Base-by-base conservation (phyloP, 2,797 vertebrate genomes). In the Platalea minor region DNA sequence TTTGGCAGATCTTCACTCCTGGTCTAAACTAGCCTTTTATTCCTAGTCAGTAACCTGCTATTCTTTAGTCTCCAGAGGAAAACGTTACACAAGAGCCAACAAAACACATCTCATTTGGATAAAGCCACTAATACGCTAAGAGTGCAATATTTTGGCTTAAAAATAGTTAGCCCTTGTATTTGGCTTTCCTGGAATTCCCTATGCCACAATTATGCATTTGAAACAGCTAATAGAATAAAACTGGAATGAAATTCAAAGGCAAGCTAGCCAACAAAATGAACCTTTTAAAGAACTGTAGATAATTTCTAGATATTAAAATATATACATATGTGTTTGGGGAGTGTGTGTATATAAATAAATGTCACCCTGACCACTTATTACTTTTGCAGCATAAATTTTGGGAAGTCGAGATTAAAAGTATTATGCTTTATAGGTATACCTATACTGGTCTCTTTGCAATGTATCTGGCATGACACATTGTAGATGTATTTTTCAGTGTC, bases 111-210 rank as follows among this genome's bases (percentile, higher is more conserved):
- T 80, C 56, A 82, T 76, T 41, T 79, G 85, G 31, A 45, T 89
- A 85, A 74, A 89, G 85, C 31, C 82, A 85, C 53, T 78, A 89
- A 76, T 63, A 79, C 12, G 87, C 21, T 28, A 68, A 37, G 13
- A 88, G 53, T n/a, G 19, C 35, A 87, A 8, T 53, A 85, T 72
- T 64, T 61, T 73, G 56, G 46, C 59, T 84, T 92, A 13, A 83
- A 92, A 90, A 78, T 46, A 94, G 39, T 33, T 73, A 77, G 46
- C 35, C 29, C 21, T 91, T 78, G 6, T 64, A 89, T 89, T 78
- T 83, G 68, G 60, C 75, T 92, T 93, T 94, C 75, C 65, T 64
- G n/a, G 45, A 96, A 89, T 64, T 64, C 64, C 68, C 61, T 75
- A 12, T 68, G 82, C n/a, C 53, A 70, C 69, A 88, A 59, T 64